Base-by-base conservation (phyloP, 2,797 vertebrate genomes). In the Microctenopoma lineatum region DNA sequence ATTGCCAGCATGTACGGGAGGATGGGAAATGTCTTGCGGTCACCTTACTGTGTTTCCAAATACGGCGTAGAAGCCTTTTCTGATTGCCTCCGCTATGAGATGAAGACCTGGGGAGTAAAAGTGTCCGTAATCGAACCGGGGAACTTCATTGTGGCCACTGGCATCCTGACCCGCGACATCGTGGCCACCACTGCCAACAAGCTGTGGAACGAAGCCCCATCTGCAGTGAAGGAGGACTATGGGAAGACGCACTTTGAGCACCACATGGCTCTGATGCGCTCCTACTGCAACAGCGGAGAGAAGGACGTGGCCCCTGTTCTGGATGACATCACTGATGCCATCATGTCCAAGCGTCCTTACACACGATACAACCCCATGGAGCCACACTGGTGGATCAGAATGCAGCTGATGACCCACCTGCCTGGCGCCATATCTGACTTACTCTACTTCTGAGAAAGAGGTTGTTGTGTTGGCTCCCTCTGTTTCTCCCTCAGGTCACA, bases 51-150 rank as follows among this genome's bases (percentile, higher is more conserved):
- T 0, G 7, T 97, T 29, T 95, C 96, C 5, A 96, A 96, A 84
- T 95, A 92, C 1, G 96, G 93, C 1, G 88, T 97, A 64, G 94
- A 96, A 45, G 96, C 92, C 0, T 97, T 97, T 58, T 96, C 95
- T 0, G 95, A 96, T 83, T 97, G 96, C 87, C 93, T 97, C 7
- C 84, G 96, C 73, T 95, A 96, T 27, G 96, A 97, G 87, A 96
- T 97, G 96, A 96, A 95, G 83, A 58, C 80, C 60, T 96, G 96
- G 96, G 95, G 95, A 0, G 95, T 97, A 0, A 94, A 92, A 3
- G 95, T 98, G 61, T 92, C 94, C n/a, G 14, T 95, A 1, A 16
- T 97, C 0, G 95, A 97, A 69, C 95, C 95, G 0, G 93, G 96
- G 0, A 97, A 96, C 92, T 96, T 95, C 0, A 90, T 95, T 14